Base-by-base conservation (phyloP, 2,797 vertebrate genomes). In the Schizothorax lantsangensis region DNA sequence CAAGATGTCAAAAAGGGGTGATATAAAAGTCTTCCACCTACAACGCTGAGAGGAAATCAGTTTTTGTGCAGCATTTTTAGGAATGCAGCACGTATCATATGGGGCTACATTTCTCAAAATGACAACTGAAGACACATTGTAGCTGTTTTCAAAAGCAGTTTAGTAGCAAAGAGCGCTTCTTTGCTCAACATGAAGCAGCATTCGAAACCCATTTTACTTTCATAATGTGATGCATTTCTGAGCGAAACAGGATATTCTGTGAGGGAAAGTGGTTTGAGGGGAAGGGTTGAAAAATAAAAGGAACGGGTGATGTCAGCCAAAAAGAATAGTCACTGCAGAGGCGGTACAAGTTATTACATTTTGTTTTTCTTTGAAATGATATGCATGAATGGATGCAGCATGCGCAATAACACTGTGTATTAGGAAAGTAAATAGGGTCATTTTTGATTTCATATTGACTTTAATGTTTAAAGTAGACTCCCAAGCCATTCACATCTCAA, bases 181-280 rank as follows among this genome's bases (percentile, higher is more conserved):
- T 81, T 81, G 47, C 66, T 69, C 47, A 72, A 79, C 47, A 79
- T 30, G 59, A 79, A 85, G 17, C 84, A 69, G 75, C 75, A 79
- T 69, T 85, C 23, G 1, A 49, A 84, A 78, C 15, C 47, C 45
- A 71, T 78, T 84, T 78, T 26, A 77, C 57, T 52, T 77, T 36
- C 26, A 5, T 62, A 62, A 83, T 74, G 38, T 40, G 73, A 68
- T 49, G 43, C 30, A 26, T 84, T 52, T 78, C 33, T 66, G 36
- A 84, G 40, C 36, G 43, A 74, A 74, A 74, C 59, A 38, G 30
- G 26, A 84, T 68, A 54, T 68, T 68, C 21, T 52, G 36, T 68
- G 23, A 62, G 38, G 15, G 45, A 8, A 64, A 33, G 82, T 66
- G 19, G 12, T 49, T 77, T 47, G 14, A 43, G 47, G 23, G 9